Base-by-base conservation (phyloP, 2,888 invertebrate genomes). In the Eudemis profundana region DNA sequence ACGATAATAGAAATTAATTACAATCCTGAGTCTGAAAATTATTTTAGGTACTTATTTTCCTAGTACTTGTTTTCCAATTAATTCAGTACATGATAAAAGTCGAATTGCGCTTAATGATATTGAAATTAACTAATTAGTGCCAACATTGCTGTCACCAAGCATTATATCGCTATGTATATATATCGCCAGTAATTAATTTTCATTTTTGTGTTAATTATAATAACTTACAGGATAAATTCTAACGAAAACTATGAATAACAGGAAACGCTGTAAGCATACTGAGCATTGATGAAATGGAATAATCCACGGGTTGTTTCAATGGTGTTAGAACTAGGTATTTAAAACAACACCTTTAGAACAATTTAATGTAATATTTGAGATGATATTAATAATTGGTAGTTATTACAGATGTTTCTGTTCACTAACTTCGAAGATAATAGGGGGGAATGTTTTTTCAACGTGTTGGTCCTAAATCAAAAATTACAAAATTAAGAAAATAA, bases 241-340 rank as follows among this genome's bases (percentile, higher is more conserved):
- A 44, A 29, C 17, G 19, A 56, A 56, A 56, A 44, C 19, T 4
- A 56, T 17, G 42, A n/a, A 56, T n/a, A 56, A 56, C 56, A 56
- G 56, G 44, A 56, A 44, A 40, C 12, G 8, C 2, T 8, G 19
- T 12, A 46, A 17, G 12, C 4, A 36, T 29, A n/a, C 27, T 15
- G 40, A 14, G 10, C 14, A 38, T 42, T 42, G 27, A 40, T 54
- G 42, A 42, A 54, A 54, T 36, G 21, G 2, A 53, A 53, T 40
- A 56, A 27, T 29, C 14, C 42, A 7, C 29, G n/a, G n/a, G n/a
- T n/a, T n/a, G n/a, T n/a, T n/a, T n/a, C n/a, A n/a, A n/a, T n/a
- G n/a, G n/a, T n/a, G n/a, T n/a, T n/a, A n/a, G n/a, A n/a, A n/a
- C n/a, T n/a, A n/a, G n/a, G n/a, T n/a, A n/a, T n/a, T n/a, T n/a